Evolutionary conservation across 1,140 invertebrate species (phyloP).

Genomic region (Chymomyza costata): DNA sequence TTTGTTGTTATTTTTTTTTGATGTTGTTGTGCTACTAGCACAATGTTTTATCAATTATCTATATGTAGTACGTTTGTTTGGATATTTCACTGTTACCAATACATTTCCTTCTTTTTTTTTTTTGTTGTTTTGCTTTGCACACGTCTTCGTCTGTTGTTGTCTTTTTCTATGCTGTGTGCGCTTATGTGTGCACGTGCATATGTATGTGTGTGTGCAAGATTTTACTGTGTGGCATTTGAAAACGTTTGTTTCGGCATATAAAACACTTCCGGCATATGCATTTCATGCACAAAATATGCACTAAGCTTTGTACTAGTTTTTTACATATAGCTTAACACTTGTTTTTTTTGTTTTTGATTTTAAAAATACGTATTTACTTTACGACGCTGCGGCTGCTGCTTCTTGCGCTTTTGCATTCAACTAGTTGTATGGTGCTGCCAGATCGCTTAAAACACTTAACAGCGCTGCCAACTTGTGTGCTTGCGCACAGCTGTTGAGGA

Average conservation of each 20-base stretch:
- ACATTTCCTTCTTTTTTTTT: too few species aligned
- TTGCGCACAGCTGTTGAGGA: constrained; percentile 1
- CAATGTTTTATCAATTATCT: too few species aligned
- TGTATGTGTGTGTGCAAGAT: constrained; percentile 13
- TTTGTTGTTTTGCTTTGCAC: too few species aligned
- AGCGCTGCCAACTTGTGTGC: not conserved
- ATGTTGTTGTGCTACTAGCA: too few species aligned
- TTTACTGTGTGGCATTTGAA: constrained; percentile 17
- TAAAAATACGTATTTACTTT: constrained; percentile 18
- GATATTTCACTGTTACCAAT: too few species aligned
- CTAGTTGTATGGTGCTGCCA: constrained; percentile 44
- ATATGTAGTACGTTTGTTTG: too few species aligned
- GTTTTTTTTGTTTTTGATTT: not conserved
- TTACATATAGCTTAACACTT: not conserved
- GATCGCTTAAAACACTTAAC: constrained; percentile 6
- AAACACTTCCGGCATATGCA: constrained; percentile 12
- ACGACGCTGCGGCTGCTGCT: constrained; percentile 24
- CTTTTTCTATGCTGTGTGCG: too few species aligned
- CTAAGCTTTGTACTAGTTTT: too few species aligned
- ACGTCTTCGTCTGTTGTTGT: too few species aligned
- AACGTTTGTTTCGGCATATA: constrained; percentile 16
- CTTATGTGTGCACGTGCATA: constrained; percentile 18
- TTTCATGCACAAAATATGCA: constrained; percentile 16
- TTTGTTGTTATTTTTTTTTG: too few species aligned
- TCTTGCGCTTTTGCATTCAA: constrained; percentile 48